Evolutionary conservation across 2,113 vertebrate species (phyloP), one percentile per base, ranked within the genome.

Genomic region (Nibea coibor): DNA sequence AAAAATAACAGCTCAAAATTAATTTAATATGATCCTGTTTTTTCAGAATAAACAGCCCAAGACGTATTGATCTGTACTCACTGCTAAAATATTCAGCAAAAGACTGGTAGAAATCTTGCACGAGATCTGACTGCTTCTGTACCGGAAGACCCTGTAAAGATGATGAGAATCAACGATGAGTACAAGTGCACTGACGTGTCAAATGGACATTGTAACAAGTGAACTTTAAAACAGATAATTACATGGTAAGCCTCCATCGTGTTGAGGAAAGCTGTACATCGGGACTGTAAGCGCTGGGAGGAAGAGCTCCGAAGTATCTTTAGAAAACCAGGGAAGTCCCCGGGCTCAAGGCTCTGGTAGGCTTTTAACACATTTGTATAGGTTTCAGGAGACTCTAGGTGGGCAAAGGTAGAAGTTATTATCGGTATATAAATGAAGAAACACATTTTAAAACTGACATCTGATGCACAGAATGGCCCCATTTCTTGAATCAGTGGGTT

Each of bases 51-150:
- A 31, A 47, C 7, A 24, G 1, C 11, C 3, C 7, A 3, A 43
- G 9, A 72, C 39, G 19, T 39, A n/a, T 10, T 51, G 16, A 69
- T 85, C 4, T 78, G 47, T 68, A 93, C 94, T 93, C 66, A 95
- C 95, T 86, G 48, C 66, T 91, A 77, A 95, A 96, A 86, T 92
- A 84, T 53, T 86, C 88, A 50, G 93, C 80, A 74, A 95, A 94
- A 4, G 90, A 94, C 83, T 94, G 94, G 86, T 94, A 96, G 82
- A 96, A 96, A 82, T 94, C 94, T 54, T 95, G 95, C 48, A 95
- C 94, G 19, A 94, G 91, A 74, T 96, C 95, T 1, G 94, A 95
- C 88, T 95, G 95, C 68, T 94, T 94, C 84, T 96, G 91, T 17
- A 96, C 84, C 0, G 85, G 90, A 22, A 95, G 73, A 70, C 89